Percentiles rank a stretch among this genome's conserved stretches.
Evolutionary conservation across 2,797 vertebrate species (phyloP).

Genomic region (Balearica regulorum): DNA sequence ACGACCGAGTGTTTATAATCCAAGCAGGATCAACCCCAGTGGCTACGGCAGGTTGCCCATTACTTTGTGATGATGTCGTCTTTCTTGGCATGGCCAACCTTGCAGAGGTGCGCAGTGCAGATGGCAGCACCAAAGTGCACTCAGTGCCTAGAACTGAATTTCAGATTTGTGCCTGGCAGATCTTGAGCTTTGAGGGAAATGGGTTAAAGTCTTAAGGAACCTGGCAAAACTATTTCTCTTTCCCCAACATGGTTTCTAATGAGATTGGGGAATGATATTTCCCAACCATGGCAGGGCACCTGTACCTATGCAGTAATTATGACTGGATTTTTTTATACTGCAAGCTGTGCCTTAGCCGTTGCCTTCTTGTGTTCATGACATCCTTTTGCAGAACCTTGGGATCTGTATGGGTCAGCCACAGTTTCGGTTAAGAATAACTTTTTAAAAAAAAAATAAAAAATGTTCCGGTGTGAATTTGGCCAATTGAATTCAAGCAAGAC

Average conservation of each 20-base stretch:
- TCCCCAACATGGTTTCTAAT: neutral
- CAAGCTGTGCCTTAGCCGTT: neutral
- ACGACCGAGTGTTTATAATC: neutral
- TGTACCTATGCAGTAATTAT: neutral
- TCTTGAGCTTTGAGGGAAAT: neutral
- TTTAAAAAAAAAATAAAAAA: too few relatives aligned
- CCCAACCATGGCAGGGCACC: neutral
- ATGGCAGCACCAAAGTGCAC: rapidly evolving
- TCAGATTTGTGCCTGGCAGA: neutral
- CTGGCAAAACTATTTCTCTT: neutral
- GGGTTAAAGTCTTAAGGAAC: neutral
- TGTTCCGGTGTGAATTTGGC: neutral
- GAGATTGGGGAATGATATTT: neutral
- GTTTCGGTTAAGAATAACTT: neutral
- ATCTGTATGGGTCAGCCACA: neutral
- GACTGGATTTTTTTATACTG: neutral
- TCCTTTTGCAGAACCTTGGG: neutral
- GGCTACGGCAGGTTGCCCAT: neutral
- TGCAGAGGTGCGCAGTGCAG: neutral
- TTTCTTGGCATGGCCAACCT: neutral
- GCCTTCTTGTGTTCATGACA: neutral
- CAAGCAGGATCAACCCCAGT: neutral
- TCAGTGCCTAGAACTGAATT: neutral
- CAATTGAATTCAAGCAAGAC: neutral
- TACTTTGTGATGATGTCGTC: neutral